A percentile compares a stretch with the other conserved stretches of the same genome.
Conservation (phyloP, 2,113 vertebrate species). For the Microcebus griseorufus region DNA sequence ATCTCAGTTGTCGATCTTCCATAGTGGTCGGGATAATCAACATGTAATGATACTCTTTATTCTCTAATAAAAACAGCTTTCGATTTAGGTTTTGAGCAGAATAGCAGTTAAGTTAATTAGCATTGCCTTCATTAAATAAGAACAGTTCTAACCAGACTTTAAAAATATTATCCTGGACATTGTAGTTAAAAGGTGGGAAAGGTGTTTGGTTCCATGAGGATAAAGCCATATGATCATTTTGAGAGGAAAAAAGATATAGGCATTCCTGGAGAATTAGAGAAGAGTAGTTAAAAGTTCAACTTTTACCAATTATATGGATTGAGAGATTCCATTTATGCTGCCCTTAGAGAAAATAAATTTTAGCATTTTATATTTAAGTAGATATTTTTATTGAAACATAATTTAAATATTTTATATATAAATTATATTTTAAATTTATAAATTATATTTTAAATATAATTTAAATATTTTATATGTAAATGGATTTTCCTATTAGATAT, state of each 20-base stretch:
- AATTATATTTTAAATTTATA: no score
- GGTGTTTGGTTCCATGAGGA: background rate
- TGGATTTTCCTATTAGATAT: background rate
- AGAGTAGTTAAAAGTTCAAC: background rate
- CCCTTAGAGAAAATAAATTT: background rate
- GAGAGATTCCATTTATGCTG: background rate
- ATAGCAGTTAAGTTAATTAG: background rate
- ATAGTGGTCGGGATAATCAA: background rate
- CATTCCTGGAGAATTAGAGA: background rate
- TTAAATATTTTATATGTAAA: background rate
- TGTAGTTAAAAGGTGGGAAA: background rate
- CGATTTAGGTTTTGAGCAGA: constrained; percentile 29
- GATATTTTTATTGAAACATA: background rate
- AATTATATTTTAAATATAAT: no score
- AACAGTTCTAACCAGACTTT: constrained; percentile 26
- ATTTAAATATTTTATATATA: no score
- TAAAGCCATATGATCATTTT: background rate
- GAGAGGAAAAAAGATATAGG: background rate
- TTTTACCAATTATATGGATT: background rate
- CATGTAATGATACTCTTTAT: background rate
- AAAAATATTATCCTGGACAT: background rate
- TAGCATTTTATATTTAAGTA: constrained; percentile 3
- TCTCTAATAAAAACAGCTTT: constrained; percentile 34
- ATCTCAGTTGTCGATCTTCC: background rate
- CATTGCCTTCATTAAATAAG: constrained; percentile 22